Evolutionary conservation across 2,797 vertebrate genomes (phyloP), one percentile per base, ranked within the genome.

Genomic region (Liparis tanakae): DNA sequence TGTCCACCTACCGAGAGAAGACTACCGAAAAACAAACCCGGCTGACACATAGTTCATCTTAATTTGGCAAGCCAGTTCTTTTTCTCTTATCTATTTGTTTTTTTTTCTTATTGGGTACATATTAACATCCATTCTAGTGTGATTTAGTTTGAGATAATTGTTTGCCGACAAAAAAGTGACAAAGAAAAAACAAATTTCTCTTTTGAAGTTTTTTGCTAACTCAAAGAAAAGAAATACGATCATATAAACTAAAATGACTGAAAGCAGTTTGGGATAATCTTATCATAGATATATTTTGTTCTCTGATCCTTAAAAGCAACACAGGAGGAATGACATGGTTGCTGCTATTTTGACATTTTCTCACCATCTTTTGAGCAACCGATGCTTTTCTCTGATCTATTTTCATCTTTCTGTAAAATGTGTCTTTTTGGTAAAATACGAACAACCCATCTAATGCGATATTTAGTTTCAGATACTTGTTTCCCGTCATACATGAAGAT

Each of bases 301-400:
- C 64, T 79, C 78, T 67, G 74, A 86, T 79, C 71, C 68, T 70
- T 79, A 59, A 78, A 54, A 60, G 60, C 37, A 66, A 83, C 17
- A 61, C 25, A 74, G 50, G 44, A 81, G 63, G 67, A 85, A 82
- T 53, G 58, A 77, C 64, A 53, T 34, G 64, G 53, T 46, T 56
- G 71, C 62, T 70, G 59, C 37, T 30, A 30, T 30, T 30, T 44
- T 18, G 56, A 87, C 59, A 56, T 70, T 59, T 78, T 80, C 56
- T 81, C 72, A 60, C 74, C 36, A 48, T 61, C 62, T 68, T 55
- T 41, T 12, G 5, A 44, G 1, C 36, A 9, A 10, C 43, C 3
- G 34, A 0, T 22, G 7, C 0, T 25, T 39, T 44, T 34, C 39
- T 57, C 30, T n/a, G 1, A 10, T 51, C 1, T 22, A 4, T 34